phyloP scores from a whole-genome alignment of 1,140 invertebrate species.

The Euschistus heros region DNA sequence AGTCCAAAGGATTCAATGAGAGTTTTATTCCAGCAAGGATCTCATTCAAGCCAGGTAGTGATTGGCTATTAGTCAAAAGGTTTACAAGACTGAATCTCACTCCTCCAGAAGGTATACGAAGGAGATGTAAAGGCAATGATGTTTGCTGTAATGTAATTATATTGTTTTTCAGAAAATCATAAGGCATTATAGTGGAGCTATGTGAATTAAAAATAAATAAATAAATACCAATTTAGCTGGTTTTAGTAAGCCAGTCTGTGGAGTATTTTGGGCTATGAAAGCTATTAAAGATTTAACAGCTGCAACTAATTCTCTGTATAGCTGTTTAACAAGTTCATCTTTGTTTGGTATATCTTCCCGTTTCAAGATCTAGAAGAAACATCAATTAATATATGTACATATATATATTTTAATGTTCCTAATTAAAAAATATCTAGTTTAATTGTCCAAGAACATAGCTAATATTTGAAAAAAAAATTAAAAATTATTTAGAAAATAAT shows the following conservation, averaged over 20 bases:
- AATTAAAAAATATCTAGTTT: background rate
- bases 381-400: background rate
- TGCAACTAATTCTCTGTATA: constrained; percentile 38
- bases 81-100: background rate
- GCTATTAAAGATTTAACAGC: constrained; percentile 39
- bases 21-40: background rate
- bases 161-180: background rate
- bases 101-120: background rate
- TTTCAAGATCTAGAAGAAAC: constrained; percentile 36
- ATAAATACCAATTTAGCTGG: background rate
- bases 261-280: constrained; percentile 23
- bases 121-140: background rate
- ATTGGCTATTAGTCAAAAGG: background rate
- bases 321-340: constrained; percentile 40
- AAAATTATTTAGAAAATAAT: background rate
- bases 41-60: background rate
- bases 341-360: constrained; percentile 41
- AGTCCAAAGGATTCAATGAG: background rate
- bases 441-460: background rate
- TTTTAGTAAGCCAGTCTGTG: background rate
- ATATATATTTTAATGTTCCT: background rate
- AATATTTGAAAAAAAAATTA: background rate
- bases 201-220: background rate
- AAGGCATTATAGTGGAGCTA: background rate
- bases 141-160: constrained; percentile 1